Base-by-base conservation (phyloP, 2,797 vertebrate species). In the Cyprinella venusta region DNA sequence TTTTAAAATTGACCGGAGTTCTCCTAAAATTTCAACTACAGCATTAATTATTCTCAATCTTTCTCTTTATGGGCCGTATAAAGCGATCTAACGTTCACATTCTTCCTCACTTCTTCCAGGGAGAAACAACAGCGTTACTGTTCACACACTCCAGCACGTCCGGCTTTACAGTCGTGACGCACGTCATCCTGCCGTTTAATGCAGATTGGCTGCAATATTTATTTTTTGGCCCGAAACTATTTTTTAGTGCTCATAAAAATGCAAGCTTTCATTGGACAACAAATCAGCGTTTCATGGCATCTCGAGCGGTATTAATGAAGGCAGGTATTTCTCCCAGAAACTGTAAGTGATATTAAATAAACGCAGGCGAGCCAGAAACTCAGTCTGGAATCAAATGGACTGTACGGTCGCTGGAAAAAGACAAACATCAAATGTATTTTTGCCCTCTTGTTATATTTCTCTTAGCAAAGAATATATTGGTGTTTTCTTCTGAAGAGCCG, bases 101-200 rank as follows among this genome's bases (percentile, higher is more conserved):
- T 56, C 30, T n/a, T 56, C 72, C 33, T 52, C 12, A 9, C n/a
- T n/a, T 2, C 52, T 4, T 26, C 30, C 63, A 79, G 33, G 48
- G 40, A 10, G 77, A 69, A 80, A 80, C 78, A 80, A 70, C 65
- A n/a, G 78, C 5, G 65, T 21, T 30, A 12, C 65, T 80, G 78
- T 80, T 80, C 48, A 5, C 30, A 33, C 30, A 33, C 30, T 33
- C 3, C 30, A 33, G 30, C 30, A 30, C 30, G 30, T 30, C 30
- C 30, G 30, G 30, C 30, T 30, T 3, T 21, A 45, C 18, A 21
- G 65, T 15, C 3, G 6, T 30, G n/a, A 69, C 78, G 16, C 64
- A 68, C 63, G 33, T 54, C 48, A 1, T 42, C 40, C 48, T 69
- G 48, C 48, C 36, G 72, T 24, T 42, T 13, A n/a, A 63, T 6